Evolutionary conservation across 2,888 invertebrate species (phyloP).

Genomic region (Neocrepidodera transversa): DNA sequence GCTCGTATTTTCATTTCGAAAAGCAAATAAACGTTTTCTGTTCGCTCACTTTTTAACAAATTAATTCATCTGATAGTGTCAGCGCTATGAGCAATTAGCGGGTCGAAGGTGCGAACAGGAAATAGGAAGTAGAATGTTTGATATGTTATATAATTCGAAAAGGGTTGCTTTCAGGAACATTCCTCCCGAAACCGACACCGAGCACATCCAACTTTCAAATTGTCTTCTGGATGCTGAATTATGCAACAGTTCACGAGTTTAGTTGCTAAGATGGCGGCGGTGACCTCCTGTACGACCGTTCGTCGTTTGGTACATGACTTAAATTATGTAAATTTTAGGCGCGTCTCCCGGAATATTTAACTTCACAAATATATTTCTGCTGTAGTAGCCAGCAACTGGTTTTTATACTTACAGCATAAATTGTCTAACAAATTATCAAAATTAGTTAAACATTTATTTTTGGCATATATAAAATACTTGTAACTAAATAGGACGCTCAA

Average conservation of each 20-base stretch:
- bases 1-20: background rate
- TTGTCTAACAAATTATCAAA: too few relatives aligned
- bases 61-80: conserved; percentile 2
- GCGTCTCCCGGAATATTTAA: background rate
- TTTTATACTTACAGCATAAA: too few relatives aligned
- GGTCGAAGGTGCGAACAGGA: conserved; percentile 13
- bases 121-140: background rate
- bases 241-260: conserved; percentile 19
- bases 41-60: background rate
- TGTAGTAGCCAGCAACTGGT: background rate
- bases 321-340: conserved; percentile 4
- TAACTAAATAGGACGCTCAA: too few relatives aligned
- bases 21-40: background rate
- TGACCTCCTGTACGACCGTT: background rate
- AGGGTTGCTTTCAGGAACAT: conserved; percentile 17
- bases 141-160: conserved; percentile 19
- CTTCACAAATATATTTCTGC: background rate
- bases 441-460: too few relatives aligned
- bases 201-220: conserved; percentile 17
- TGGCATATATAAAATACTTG: too few relatives aligned
- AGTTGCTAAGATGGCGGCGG: conserved; percentile 7
- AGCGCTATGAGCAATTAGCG: conserved; percentile 1
- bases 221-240: conserved; percentile 19
- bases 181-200: conserved; percentile 4
- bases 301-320: conserved; percentile 3